phyloP scores from a whole-genome alignment of 1,140 invertebrate genomes.

The Drosophila willistoni region DNA sequence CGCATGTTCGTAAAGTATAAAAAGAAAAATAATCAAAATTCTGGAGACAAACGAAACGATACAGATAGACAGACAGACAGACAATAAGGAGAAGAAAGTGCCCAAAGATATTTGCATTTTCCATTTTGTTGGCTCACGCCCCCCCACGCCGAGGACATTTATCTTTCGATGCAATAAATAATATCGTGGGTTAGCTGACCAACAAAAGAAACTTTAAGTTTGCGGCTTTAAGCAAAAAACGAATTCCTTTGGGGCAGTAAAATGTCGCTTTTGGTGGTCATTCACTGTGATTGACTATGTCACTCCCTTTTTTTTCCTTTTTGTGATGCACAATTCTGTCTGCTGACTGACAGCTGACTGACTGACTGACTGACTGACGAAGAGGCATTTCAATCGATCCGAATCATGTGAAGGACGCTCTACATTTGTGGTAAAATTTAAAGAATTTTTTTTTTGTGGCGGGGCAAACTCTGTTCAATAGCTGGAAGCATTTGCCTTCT shows the following conservation, averaged over 20 bases:
- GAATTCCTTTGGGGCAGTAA: background rate
- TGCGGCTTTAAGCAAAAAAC: constrained; percentile 36
- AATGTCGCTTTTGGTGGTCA: constrained; percentile 11
- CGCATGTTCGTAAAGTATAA: constrained; percentile 9
- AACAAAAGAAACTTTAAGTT: constrained; percentile 30
- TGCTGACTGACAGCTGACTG: constrained; percentile 5
- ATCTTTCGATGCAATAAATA: constrained; percentile 72
- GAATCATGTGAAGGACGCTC: constrained; percentile 38
- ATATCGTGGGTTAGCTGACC: constrained; percentile 59
- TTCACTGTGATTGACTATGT: constrained; percentile 42
- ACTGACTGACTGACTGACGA: background rate
- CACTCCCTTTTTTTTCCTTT: background rate
- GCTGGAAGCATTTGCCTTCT: constrained; percentile 8
- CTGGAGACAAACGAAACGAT: constrained; percentile 47
- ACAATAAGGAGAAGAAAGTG: constrained; percentile 37
- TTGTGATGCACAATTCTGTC: background rate
- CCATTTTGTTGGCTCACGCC: constrained; percentile 32
- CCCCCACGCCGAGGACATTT: constrained; percentile 37
- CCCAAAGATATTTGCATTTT: constrained; percentile 58
- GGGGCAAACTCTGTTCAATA: background rate
- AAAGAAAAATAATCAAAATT: constrained; percentile 70
- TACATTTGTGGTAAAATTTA: constrained; percentile 60
- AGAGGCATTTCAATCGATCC: constrained; percentile 45
- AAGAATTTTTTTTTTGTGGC: constrained; percentile 41
- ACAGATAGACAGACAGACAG: constrained; percentile 31